Conservation (phyloP, 2,888 invertebrate species). For the Nematopogon swammerdamellus region DNA sequence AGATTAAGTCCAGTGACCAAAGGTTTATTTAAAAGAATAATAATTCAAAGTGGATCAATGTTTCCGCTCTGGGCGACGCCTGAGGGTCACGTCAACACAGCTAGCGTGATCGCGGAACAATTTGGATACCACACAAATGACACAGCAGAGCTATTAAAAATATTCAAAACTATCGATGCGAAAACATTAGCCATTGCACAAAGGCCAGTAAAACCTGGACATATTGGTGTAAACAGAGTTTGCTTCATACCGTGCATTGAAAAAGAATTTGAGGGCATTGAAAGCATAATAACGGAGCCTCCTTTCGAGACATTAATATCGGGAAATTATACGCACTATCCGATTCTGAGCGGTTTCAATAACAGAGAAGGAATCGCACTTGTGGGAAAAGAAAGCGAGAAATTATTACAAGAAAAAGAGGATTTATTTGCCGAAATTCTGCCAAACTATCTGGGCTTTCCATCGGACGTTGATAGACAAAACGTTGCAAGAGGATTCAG, state of each 20-base stretch:
- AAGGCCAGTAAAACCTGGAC: not conserved
- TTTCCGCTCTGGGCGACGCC: not conserved
- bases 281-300: not conserved
- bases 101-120: not conserved
- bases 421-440: slow-evolving; percentile 1
- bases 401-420: not conserved
- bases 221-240: not conserved
- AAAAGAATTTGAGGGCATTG: not conserved
- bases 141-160: not conserved
- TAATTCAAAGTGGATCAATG: not conserved
- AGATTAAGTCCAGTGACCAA: not conserved
- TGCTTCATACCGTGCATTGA: not conserved
- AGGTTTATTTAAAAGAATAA: not conserved
- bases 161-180: not conserved
- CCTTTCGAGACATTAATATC: not conserved
- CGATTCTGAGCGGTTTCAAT: not conserved
- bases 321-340: not conserved
- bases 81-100: not conserved
- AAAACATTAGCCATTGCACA: not conserved
- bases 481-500: slow-evolving; percentile 5
- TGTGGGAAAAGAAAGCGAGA: not conserved
- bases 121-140: not conserved
- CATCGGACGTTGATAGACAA: slow-evolving; percentile 12
- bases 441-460: not conserved
- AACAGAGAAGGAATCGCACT: not conserved